phyloP scores from a whole-genome alignment of 2,113 vertebrate species.

The Etheostoma cragini region DNA sequence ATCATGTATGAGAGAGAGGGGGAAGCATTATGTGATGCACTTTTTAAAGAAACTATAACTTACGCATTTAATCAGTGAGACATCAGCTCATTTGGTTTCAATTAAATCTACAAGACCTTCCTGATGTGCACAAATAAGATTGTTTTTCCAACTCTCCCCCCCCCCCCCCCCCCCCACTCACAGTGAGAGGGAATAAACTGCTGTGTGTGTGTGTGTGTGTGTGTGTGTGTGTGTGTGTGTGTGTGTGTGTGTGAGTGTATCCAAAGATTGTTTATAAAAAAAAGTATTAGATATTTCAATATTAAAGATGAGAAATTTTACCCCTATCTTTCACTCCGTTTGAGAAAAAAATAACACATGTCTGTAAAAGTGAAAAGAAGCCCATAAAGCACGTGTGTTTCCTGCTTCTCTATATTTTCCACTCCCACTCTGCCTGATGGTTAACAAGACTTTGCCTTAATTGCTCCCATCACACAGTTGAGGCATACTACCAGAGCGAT shows the following conservation, averaged over 20 bases:
- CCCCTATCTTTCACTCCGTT: neutral
- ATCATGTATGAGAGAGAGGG: slow-evolving; percentile 28
- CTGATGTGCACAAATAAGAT: slow-evolving; percentile 44
- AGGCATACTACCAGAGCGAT: slow-evolving; percentile 68
- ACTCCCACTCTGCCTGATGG: slow-evolving; percentile 51
- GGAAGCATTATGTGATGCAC: slow-evolving; percentile 32
- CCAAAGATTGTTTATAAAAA: slow-evolving; percentile 6
- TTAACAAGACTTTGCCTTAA: slow-evolving; percentile 76
- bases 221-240: slow-evolving; percentile 30
- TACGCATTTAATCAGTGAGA: slow-evolving; percentile 57
- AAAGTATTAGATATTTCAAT: slow-evolving; percentile 3
- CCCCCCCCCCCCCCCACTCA: slow-evolving; percentile 20
- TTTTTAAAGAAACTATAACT: slow-evolving; percentile 62
- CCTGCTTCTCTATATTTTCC: slow-evolving; percentile 62
- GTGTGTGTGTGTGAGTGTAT: slow-evolving; percentile 29
- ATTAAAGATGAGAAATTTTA: no score
- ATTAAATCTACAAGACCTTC: slow-evolving; percentile 56
- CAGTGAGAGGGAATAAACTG: slow-evolving; percentile 36
- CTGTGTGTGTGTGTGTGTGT: slow-evolving; percentile 27
- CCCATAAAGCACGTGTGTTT: slow-evolving; percentile 45
- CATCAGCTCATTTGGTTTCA: slow-evolving; percentile 72
- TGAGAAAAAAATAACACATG: neutral
- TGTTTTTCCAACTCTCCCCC: slow-evolving; percentile 33
- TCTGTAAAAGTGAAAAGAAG: slow-evolving; percentile 13
- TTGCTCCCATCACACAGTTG: slow-evolving; percentile 85